phyloP scores from a whole-genome alignment of 2,888 invertebrate species.

The Acheta domesticus region DNA sequence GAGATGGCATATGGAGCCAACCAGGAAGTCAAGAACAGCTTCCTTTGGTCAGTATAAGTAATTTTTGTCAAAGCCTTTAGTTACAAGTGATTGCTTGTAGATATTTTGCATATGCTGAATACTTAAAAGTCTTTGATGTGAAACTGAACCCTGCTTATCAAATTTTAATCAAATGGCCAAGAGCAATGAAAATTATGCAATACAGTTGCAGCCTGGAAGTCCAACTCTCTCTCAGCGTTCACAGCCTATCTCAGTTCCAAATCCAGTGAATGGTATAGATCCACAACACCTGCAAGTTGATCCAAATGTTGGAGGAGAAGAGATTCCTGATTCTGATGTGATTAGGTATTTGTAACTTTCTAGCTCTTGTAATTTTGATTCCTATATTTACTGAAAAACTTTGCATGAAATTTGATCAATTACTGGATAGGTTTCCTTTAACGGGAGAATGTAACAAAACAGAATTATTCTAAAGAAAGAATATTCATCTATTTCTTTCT shows the following conservation, averaged over 20 bases:
- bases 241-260: conserved; percentile 47
- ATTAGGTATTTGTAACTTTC: conserved; percentile 46
- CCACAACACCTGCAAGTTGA: conserved; percentile 27
- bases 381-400: neutral
- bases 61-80: neutral
- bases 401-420: no score
- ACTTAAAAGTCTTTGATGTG: no score
- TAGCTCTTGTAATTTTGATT: neutral
- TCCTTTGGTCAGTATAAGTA: conserved; percentile 48
- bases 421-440: no score
- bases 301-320: conserved; percentile 44
- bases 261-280: conserved; percentile 42
- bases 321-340: conserved; percentile 52
- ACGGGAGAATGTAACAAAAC: no score
- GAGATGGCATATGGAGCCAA: conserved; percentile 55
- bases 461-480: no score
- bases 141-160: no score
- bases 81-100: neutral
- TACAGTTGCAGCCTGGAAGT: conserved; percentile 46
- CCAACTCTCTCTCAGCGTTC: conserved; percentile 49
- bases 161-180: no score
- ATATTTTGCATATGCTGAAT: no score
- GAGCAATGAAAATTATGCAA: neutral
- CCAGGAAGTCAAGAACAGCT: conserved; percentile 56
- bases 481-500: no score